Evolutionary conservation across 2,797 vertebrate species (phyloP).

Genomic region (Mus caroli): DNA sequence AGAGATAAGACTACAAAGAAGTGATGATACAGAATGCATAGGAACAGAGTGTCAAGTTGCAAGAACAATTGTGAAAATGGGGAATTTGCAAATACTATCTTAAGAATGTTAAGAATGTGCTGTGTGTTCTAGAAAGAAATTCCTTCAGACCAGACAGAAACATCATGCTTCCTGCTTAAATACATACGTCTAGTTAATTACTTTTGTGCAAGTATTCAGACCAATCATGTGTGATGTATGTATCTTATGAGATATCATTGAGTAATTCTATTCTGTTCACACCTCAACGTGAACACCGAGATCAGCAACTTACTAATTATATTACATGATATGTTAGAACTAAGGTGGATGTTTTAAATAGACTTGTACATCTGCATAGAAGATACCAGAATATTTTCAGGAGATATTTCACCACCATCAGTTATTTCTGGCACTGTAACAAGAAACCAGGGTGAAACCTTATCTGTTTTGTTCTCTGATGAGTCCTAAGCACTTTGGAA

Average conservation of each 20-base stretch:
- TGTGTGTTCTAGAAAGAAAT: background rate
- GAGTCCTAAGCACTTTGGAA: background rate
- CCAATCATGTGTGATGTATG: no score
- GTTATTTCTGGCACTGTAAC: background rate
- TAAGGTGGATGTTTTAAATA: background rate
- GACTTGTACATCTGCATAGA: background rate
- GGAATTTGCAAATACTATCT: constrained; percentile 11
- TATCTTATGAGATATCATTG: background rate
- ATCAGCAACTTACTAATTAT: background rate
- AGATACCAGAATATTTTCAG: background rate
- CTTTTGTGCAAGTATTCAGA: background rate
- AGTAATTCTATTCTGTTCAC: background rate
- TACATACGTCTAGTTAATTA: background rate
- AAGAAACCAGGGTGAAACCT: background rate
- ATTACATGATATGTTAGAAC: background rate
- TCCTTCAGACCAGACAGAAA: constrained; percentile 14
- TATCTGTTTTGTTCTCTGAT: constrained; percentile 17
- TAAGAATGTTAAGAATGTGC: background rate
- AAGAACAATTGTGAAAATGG: constrained; percentile 39
- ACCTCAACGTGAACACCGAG: background rate
- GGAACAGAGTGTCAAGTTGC: constrained; percentile 26
- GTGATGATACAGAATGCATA: background rate
- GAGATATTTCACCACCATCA: background rate
- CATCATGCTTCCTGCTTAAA: background rate
- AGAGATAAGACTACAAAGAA: background rate